Evolutionary conservation across 2,888 invertebrate species (phyloP).

Genomic region (Stenichneumon culpator): DNA sequence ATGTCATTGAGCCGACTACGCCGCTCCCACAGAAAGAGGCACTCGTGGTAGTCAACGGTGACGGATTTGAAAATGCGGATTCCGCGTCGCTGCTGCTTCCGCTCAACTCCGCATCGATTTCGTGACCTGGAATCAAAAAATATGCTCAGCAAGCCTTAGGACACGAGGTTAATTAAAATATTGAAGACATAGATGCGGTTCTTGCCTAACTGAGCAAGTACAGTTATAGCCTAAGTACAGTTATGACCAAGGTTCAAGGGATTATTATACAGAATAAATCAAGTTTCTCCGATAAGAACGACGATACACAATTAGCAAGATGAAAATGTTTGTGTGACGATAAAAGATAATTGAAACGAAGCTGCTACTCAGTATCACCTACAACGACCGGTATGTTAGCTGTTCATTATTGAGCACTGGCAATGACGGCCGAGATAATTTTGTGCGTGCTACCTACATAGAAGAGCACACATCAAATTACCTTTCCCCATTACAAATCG

Average conservation of each 20-base stretch:
- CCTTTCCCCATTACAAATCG: not conserved
- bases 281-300: not conserved
- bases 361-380: not conserved
- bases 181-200: not conserved
- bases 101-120: constrained; percentile 56
- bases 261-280: not conserved
- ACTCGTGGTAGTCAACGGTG: constrained; percentile 73
- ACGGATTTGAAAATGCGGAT: constrained; percentile 64
- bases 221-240: not conserved
- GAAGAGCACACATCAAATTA: not conserved
- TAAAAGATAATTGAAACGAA: not conserved
- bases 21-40: constrained; percentile 78
- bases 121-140: constrained; percentile 62
- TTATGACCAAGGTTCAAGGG: not conserved
- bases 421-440: not conserved
- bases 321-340: not conserved
- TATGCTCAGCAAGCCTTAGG: constrained; percentile 30
- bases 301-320: not conserved
- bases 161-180: constrained; percentile 5
- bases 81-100: constrained; percentile 69
- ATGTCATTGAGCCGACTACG: constrained; percentile 80
- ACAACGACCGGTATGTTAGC: not conserved
- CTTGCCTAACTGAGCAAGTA: not conserved
- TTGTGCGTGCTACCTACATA: not conserved
- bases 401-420: not conserved